These are phyloP conservation scores for Albula glossodonta DNA, from an alignment of 2,113 vertebrate species.

Conservation along the genomic window DNA sequence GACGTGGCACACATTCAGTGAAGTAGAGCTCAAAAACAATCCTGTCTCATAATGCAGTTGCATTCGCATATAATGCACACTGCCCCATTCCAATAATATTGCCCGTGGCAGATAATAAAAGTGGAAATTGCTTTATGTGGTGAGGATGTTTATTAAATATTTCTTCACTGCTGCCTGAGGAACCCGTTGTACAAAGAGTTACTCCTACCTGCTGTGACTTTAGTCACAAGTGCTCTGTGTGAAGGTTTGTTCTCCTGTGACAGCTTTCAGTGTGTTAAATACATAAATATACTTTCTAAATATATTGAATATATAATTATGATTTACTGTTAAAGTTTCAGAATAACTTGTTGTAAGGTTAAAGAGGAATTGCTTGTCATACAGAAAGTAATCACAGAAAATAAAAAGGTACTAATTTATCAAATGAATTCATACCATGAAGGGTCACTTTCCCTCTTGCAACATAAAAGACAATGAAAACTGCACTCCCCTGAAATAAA, in stretches of 20 bases:
- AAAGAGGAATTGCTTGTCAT: not conserved
- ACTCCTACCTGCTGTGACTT: not conserved
- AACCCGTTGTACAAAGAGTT: not conserved
- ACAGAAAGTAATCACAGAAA: not conserved
- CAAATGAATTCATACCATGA: no score
- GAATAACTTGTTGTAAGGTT: not conserved
- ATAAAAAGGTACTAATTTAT: not conserved
- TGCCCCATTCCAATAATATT: not conserved
- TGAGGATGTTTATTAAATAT: not conserved
- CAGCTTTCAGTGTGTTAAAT: not conserved
- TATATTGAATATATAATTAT: not conserved
- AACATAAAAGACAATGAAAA: not conserved
- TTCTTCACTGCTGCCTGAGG: not conserved
- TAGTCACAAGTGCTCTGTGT: not conserved
- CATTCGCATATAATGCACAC: not conserved
- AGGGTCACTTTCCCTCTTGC: not conserved
- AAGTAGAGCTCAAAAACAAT: not conserved
- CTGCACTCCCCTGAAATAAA: no score
- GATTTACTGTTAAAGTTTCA: not conserved
- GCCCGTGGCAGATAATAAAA: not conserved
- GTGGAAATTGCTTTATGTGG: constrained; percentile 1
- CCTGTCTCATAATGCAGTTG: not conserved
- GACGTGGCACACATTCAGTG: not conserved
- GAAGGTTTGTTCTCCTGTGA: not conserved
- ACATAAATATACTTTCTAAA: not conserved